Base-by-base conservation (phyloP, 2,888 invertebrate species). In the Zygothrica quintamaculata region DNA sequence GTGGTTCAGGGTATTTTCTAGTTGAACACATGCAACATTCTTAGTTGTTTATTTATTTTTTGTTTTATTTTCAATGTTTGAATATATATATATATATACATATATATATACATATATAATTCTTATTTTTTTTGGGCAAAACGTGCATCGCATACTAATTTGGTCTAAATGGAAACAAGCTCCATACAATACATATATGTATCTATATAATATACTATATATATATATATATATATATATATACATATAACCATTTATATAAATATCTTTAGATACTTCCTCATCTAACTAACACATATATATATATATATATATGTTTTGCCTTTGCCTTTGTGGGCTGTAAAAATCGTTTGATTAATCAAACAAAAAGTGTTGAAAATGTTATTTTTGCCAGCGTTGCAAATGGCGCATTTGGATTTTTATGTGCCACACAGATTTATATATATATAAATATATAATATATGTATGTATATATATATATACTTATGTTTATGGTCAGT, bases 361-460 rank as follows among this genome's bases (percentile, higher is more conserved):
- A 76, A 87, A 84, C 70, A 69, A 73, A 81, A 87, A 84, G 81
- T 82, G 81, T 82, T 86, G 87, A 80, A 82, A 86, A 87, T 86
- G 87, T 70, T 86, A 79, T 84, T 84, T 81, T 73, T 75, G 77
- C 82, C 73, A 84, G 75, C 78, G 55, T 60, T 67, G 79, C 84
- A 82, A 85, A 85, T 74, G 84, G 67, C 76, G 80, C 81, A 77
- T 84, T 86, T 74, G 56, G 81, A 74, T 74, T 81, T 86, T 87
- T 80, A 87, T 87, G 87, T 74, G 71, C 33, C 74, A 65, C 80
- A 71, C 60, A 67, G 78, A 81, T 78, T 78, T 69, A 52, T 50
- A 60, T 39, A 58, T 7, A 56, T 25, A 39, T 12, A 40, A 42
- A 51, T 15, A 16, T 15, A 29, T 36, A 7, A 29, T 29, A 51